Base-by-base conservation (phyloP, 2,888 invertebrate genomes). In the Callimorpha dominula region DNA sequence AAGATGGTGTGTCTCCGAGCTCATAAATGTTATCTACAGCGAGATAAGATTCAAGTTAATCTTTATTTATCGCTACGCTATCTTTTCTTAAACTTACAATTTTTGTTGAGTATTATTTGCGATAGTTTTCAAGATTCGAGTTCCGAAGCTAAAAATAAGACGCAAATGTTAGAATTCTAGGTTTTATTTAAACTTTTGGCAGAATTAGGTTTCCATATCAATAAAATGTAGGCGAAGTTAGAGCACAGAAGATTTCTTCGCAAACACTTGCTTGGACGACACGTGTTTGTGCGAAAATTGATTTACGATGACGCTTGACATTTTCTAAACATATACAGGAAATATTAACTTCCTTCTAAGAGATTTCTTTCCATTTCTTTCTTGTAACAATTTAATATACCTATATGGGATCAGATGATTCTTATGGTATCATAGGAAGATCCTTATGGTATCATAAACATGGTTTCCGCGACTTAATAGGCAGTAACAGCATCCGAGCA, bases 41-140 rank as follows among this genome's bases (percentile, higher is more conserved):
- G 60, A n/a, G 57, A 57, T 68, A 60, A 68, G 57, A 46, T 68
- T 46, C 9, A 60, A 68, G 49, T 20, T 68, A 68, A 68, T 68
- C 68, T 68, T 68, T 49, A 20, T 68, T 62, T 46, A 68, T 62
- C 66, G 31, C 31, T 31, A 31, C 2, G 31, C 31, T 31, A 31
- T 46, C 43, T 46, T 46, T 46, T 46, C 43, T 46, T 46, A 46
- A 3, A 31, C 31, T 2, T 31, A 46, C 54, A 67, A 65, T 65
- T 49, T 52, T 43, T 66, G 40, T 49, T 17, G n/a, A 62, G 31
- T 17, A 67, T 57, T 54, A 67, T 57, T 42, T 67, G n/a, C 52
- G 43, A 12, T 52, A 17, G 11, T 46, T 14, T 12, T 20, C 20
- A 57, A 60, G 31, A 20, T 60, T 60, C 14, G 14, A 60, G 20